Evolutionary conservation across 2,888 invertebrate genomes (phyloP), one percentile per base, ranked within the genome.

Genomic region (Melanargia galathea): DNA sequence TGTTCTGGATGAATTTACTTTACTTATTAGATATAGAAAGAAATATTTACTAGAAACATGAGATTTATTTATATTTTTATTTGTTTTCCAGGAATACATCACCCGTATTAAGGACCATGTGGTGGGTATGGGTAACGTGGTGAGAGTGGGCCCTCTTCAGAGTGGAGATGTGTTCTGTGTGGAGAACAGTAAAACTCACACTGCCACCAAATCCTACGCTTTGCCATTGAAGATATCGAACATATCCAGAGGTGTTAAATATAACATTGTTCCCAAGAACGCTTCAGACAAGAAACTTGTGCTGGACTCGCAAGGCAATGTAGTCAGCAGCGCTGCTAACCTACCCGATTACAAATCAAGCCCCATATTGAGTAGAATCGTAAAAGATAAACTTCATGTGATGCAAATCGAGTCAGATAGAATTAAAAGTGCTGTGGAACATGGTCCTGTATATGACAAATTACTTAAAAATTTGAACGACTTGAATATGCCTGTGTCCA

Each of bases 61-160:
- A 35, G 8, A 35, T 35, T 11, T 11, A 38, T 38, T 2, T 35
- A 13, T 13, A 35, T 49, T 30, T 2, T 2, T 7, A 52, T 57
- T 64, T 60, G 63, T 64, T 68, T 76, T 83, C 55, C 80, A 91
- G 90, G 91, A 91, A 81, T 92, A 91, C 71, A 90, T 92, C 52
- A 86, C 87, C 4, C 86, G 90, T 63, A 92, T 95, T 71, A 94
- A 95, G 71, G 94, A 93, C 58, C 93, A 95, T 82, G 95, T 94
- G 63, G 94, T 94, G 16, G 96, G 96, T 5, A 95, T 95, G 90
- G 96, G 95, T 60, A 93, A 92, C 78, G 95, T 95, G 11, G 93
- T 93, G 2, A 85, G 95, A 81, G 92, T 94, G 63, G 92, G 91
- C 5, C 92, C 92, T 6, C 84, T 84, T 67, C 92, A 84, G 73